Evolutionary conservation across 2,797 vertebrate genomes (phyloP).

Genomic region (Sebastes miniatus): DNA sequence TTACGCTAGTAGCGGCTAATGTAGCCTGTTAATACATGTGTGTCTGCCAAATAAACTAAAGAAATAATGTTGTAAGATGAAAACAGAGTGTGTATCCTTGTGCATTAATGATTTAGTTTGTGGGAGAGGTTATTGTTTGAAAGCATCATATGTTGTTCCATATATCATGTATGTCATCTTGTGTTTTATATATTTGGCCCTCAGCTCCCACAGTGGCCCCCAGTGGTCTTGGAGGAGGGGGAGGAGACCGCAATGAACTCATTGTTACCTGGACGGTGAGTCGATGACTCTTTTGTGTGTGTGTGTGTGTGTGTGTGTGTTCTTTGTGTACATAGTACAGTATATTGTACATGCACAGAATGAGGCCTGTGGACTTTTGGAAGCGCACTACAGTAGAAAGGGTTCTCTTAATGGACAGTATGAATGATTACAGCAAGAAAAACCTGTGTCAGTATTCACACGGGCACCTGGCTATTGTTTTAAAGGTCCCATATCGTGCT

Average conservation of each 20-base stretch:
- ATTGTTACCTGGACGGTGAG: conserved; percentile 95
- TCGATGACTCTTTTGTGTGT: background rate
- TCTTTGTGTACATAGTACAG: background rate
- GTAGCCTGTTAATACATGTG: background rate
- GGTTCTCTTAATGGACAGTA: background rate
- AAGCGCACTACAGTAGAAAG: background rate
- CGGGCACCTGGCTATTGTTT: background rate
- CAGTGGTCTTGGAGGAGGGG: conserved; percentile 93
- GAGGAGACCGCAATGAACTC: conserved; percentile 92
- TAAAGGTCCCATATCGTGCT: too few species aligned
- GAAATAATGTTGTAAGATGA: background rate
- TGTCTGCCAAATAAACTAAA: background rate
- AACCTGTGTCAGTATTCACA: background rate
- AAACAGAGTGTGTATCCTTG: background rate
- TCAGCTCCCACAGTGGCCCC: conserved; percentile 94
- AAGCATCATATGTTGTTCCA: too few species aligned
- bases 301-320: background rate
- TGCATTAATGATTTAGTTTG: background rate
- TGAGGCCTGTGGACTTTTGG: background rate
- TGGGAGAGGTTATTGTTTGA: background rate
- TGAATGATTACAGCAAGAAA: background rate
- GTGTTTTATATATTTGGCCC: background rate
- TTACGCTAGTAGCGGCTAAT: background rate
- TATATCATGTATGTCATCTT: background rate
- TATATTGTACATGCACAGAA: background rate